phyloP scores from a whole-genome alignment of 2,888 invertebrate genomes.

The Perdita meconis region DNA sequence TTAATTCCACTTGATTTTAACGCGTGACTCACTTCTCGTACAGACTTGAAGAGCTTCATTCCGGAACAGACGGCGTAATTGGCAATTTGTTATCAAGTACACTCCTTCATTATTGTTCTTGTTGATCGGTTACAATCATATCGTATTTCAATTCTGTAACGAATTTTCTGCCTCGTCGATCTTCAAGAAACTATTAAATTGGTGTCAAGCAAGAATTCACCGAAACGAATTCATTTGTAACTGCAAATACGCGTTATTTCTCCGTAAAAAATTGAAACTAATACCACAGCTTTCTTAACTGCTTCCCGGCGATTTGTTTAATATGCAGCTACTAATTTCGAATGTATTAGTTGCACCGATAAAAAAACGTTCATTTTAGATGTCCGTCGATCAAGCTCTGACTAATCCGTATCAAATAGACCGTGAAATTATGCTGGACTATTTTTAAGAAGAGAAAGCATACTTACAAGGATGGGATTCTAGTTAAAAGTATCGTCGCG shows the following conservation, averaged over 20 bases:
- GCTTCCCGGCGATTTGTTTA: not conserved
- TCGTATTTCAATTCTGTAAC: not conserved
- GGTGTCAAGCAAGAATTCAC: conserved; percentile 3
- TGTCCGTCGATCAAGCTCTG: not conserved
- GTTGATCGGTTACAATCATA: not conserved
- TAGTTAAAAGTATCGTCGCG: conserved; percentile 45
- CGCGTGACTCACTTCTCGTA: conserved; percentile 56
- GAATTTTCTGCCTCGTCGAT: not conserved
- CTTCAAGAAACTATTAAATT: not conserved
- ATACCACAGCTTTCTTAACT: not conserved
- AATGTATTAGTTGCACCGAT: not conserved
- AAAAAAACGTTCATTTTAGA: not conserved
- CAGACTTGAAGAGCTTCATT: conserved; percentile 46
- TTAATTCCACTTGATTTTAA: conserved; percentile 37
- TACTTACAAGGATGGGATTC: conserved; percentile 57
- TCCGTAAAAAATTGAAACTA: not conserved
- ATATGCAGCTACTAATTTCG: not conserved
- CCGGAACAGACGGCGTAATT: conserved; percentile 4
- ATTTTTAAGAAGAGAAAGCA: conserved; percentile 62
- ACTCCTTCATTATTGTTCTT: conserved; percentile 34
- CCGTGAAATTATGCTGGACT: conserved; percentile 30
- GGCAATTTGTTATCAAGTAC: conserved; percentile 19
- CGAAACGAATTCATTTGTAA: not conserved
- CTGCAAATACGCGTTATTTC: not conserved
- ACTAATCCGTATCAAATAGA: not conserved